Conservation (phyloP, 2,113 vertebrate species). For the Pavo muticus region DNA sequence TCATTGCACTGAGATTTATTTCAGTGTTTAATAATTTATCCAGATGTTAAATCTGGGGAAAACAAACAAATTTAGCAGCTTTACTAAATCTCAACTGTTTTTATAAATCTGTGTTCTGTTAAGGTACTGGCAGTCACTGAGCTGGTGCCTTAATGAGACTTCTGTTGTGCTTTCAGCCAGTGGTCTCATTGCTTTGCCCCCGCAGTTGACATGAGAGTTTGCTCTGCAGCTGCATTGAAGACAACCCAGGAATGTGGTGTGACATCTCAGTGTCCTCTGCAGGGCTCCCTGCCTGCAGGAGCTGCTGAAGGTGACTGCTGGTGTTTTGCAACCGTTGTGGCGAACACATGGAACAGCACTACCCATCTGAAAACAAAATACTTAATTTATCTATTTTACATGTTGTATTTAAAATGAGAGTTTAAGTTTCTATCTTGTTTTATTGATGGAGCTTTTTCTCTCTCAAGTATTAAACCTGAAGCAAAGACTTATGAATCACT, state of each 20-base stretch:
- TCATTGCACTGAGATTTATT: neutral
- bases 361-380: neutral
- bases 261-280: neutral
- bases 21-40: neutral
- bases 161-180: neutral
- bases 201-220: neutral
- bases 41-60: neutral
- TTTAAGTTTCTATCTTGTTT: neutral
- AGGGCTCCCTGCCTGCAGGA: neutral
- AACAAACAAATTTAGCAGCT: neutral
- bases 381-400: neutral
- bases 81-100: neutral
- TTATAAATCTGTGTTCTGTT: neutral
- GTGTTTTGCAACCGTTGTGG: neutral
- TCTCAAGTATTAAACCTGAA: conserved; percentile 28
- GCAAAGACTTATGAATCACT: conserved; percentile 38
- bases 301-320: neutral
- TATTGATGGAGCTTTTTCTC: conserved; percentile 2
- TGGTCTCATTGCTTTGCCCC: neutral
- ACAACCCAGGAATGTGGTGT: neutral
- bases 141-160: neutral
- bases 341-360: neutral
- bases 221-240: neutral
- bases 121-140: neutral
- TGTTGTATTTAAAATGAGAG: neutral